Evolutionary conservation across 2,888 invertebrate species (phyloP).

Genomic region (Tortrix viridana): DNA sequence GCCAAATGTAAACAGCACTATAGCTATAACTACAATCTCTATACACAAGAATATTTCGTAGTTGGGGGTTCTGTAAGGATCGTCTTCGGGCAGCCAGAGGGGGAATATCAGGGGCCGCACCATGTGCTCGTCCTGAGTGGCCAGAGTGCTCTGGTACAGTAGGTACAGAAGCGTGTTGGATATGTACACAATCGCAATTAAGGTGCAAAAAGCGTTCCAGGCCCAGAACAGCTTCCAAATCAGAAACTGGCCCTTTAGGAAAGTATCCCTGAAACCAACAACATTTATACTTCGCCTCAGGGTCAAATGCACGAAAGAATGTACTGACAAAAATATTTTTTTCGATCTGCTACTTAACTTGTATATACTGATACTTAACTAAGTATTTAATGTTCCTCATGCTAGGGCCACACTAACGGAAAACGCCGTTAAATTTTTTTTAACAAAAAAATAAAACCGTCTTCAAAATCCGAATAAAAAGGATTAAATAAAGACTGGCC

Average conservation of each 20-base stretch:
- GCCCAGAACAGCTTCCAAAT: slow-evolving; percentile 61
- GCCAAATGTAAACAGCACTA: slow-evolving; percentile 54
- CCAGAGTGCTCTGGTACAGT: slow-evolving; percentile 57
- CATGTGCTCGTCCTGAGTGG: slow-evolving; percentile 55
- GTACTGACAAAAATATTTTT: too few relatives aligned
- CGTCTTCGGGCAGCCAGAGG: slow-evolving; percentile 65
- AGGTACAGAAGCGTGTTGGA: slow-evolving; percentile 49
- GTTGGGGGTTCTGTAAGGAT: slow-evolving; percentile 63
- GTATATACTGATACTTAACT: too few relatives aligned
- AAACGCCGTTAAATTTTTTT: too few relatives aligned
- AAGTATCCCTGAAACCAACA: slow-evolving; percentile 55
- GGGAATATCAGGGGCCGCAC: slow-evolving; percentile 62
- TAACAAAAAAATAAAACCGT: too few relatives aligned
- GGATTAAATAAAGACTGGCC: too few relatives aligned
- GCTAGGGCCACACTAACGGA: too few relatives aligned
- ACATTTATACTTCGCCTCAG: too few relatives aligned
- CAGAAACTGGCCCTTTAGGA: slow-evolving; percentile 59
- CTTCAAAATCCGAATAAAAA: too few relatives aligned
- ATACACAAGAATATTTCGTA: slow-evolving; percentile 62
- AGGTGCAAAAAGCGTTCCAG: slow-evolving; percentile 52
- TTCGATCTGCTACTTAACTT: too few relatives aligned
- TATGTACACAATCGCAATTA: slow-evolving; percentile 47
- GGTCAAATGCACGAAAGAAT: too few relatives aligned
- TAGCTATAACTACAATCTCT: slow-evolving; percentile 44
- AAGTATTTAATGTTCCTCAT: too few relatives aligned